Conservation (phyloP, 1,140 invertebrate species). For the Zophobas atratus region DNA sequence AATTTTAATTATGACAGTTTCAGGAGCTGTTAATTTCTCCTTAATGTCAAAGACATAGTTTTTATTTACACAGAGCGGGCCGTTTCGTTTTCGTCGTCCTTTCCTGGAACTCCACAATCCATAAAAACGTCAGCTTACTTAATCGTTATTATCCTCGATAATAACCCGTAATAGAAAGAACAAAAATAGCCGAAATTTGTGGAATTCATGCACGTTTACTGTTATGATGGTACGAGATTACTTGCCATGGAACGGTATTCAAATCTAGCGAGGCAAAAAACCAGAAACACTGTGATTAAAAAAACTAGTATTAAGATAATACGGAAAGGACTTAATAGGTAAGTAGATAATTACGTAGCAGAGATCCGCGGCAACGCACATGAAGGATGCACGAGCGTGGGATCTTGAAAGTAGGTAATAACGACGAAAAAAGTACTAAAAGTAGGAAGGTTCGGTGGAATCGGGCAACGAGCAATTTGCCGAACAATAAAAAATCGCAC, state of each 20-base stretch:
- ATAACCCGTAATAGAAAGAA: no score
- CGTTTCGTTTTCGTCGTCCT: no score
- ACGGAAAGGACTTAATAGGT: slow-evolving; percentile 10
- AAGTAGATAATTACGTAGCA: slow-evolving; percentile 36
- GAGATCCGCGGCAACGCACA: not conserved
- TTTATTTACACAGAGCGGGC: no score
- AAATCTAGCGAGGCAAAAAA: slow-evolving; percentile 4
- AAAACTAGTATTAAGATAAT: slow-evolving; percentile 13
- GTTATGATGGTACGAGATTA: not conserved
- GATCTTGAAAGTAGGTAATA: slow-evolving; percentile 33
- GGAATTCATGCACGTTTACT: no score
- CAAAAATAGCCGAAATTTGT: no score
- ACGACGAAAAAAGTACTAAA: slow-evolving; percentile 5
- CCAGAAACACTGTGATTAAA: slow-evolving; percentile 14
- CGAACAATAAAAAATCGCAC: slow-evolving; percentile 31
- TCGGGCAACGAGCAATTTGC: not conserved
- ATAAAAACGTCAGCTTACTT: no score
- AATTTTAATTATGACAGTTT: no score
- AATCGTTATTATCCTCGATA: no score
- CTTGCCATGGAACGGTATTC: slow-evolving; percentile 14
- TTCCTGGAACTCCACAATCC: no score
- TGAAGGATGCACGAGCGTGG: slow-evolving; percentile 10
- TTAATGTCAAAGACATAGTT: no score
- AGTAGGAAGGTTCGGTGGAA: not conserved
- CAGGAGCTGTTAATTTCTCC: no score